These are phyloP conservation scores for Liposcelis brunnea DNA, from an alignment of 2,888 invertebrate species.

Conservation along the genomic window DNA sequence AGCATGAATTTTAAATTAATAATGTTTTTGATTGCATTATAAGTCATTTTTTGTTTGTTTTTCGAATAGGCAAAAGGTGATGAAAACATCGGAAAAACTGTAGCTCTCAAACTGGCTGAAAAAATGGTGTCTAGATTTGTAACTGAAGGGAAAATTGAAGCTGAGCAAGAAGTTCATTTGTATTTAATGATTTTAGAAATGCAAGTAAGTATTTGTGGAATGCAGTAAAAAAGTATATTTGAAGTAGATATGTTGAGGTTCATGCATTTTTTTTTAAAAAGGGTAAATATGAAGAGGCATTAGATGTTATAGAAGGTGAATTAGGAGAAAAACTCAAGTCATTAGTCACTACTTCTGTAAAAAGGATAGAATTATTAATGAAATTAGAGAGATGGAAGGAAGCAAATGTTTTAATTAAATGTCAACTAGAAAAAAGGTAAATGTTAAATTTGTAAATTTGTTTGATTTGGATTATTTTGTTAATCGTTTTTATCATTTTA, in stretches of 20 bases:
- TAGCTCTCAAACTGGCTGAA: conserved; percentile 76
- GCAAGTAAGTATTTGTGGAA: conserved; percentile 15
- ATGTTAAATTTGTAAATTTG: no score
- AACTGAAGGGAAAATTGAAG: conserved; percentile 70
- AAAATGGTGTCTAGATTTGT: conserved; percentile 86
- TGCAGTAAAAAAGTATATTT: background rate
- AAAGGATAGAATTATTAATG: conserved; percentile 54
- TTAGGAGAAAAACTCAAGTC: conserved; percentile 50
- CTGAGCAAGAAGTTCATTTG: conserved; percentile 83
- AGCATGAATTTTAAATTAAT: conserved; percentile 11
- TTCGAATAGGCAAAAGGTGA: conserved; percentile 17
- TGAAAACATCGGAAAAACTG: conserved; percentile 33
- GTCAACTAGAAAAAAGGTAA: conserved; percentile 55
- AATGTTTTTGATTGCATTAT: background rate
- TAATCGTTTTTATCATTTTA: conserved; percentile 10
- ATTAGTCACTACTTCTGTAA: conserved; percentile 42
- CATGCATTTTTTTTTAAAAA: conserved; percentile 16
- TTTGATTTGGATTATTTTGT: conserved; percentile 11
- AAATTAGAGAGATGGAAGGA: conserved; percentile 57
- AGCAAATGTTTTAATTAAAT: conserved; percentile 54
- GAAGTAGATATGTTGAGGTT: background rate
- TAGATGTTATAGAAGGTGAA: conserved; percentile 63
- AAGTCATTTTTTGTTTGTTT: background rate
- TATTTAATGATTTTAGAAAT: conserved; percentile 66
- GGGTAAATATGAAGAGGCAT: conserved; percentile 63